Percentiles rank a stretch among this genome's conserved stretches.
Conservation (phyloP, 2,888 invertebrate genomes). For the Drosophila kambysellisi region DNA sequence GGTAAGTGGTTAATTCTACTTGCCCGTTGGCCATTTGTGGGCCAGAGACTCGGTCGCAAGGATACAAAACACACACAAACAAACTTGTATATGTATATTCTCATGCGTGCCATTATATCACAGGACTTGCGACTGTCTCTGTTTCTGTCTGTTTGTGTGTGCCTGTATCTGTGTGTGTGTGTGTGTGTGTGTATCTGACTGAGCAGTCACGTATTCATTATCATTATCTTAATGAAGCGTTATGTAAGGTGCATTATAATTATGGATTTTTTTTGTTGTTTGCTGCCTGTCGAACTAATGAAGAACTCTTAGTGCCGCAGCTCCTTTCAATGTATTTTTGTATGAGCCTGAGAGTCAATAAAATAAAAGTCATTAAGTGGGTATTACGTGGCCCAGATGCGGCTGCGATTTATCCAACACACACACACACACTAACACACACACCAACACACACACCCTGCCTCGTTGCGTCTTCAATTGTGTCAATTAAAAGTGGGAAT, state of each 20-base stretch:
- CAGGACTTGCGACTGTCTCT: conserved; percentile 42
- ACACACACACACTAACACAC: background rate
- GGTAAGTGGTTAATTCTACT: conserved; percentile 78
- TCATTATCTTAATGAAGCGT: conserved; percentile 82
- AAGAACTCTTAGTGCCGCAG: conserved; percentile 43
- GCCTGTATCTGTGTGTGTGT: conserved; percentile 18
- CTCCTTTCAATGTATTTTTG: background rate
- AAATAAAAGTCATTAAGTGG: conserved; percentile 61
- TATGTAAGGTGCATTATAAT: conserved; percentile 82
- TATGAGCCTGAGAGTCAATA: conserved; percentile 62
- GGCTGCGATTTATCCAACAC: conserved; percentile 22
- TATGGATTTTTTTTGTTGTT: conserved; percentile 67
- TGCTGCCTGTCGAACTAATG: conserved; percentile 55
- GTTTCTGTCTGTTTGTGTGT: background rate
- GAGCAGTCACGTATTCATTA: conserved; percentile 80
- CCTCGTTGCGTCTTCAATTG: conserved; percentile 41
- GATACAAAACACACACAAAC: conserved; percentile 20
- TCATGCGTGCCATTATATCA: conserved; percentile 75
- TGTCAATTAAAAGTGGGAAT: conserved; percentile 38
- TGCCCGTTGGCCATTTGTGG: conserved; percentile 74
- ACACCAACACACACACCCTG: background rate
- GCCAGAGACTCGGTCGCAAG: conserved; percentile 24
- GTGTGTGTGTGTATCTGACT: conserved; percentile 29
- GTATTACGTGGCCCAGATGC: conserved; percentile 33
- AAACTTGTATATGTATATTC: conserved; percentile 45